Evolutionary conservation across 2,888 invertebrate genomes (phyloP).

Genomic region (Drosophila sordidapex): DNA sequence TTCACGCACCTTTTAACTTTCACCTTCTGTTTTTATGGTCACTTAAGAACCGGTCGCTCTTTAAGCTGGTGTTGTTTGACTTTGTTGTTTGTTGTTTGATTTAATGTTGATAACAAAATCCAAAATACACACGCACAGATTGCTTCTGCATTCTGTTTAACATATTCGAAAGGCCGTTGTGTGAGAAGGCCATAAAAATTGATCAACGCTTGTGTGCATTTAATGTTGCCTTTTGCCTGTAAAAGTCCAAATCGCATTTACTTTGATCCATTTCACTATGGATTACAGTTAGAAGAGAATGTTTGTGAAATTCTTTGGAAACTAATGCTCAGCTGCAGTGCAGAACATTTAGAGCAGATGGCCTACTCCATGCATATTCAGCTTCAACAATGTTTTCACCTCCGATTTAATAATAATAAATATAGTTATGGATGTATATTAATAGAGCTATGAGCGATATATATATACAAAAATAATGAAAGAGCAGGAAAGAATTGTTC

Average conservation of each 20-base stretch:
- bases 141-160: constrained; percentile 52
- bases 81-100: constrained; percentile 8
- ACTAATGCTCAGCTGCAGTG: background rate
- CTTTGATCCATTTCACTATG: constrained; percentile 25
- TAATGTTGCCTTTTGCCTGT: constrained; percentile 30
- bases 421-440: background rate
- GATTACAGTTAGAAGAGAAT: constrained; percentile 47
- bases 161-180: constrained; percentile 52
- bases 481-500: no score
- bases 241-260: background rate
- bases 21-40: constrained; percentile 45
- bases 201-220: constrained; percentile 3
- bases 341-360: constrained; percentile 19
- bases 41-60: constrained; percentile 34
- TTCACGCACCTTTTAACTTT: constrained; percentile 43
- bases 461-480: no score
- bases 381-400: background rate
- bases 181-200: constrained; percentile 5
- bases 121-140: background rate
- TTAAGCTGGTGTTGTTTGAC: constrained; percentile 11
- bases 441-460: background rate
- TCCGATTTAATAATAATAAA: background rate
- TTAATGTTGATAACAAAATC: constrained; percentile 24
- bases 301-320: background rate
- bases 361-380: background rate